A percentile compares a stretch with the other conserved stretches of the same genome.
Conservation (phyloP, 92 coral and sea anemone species). For the Parazoanthus atlanticus region DNA sequence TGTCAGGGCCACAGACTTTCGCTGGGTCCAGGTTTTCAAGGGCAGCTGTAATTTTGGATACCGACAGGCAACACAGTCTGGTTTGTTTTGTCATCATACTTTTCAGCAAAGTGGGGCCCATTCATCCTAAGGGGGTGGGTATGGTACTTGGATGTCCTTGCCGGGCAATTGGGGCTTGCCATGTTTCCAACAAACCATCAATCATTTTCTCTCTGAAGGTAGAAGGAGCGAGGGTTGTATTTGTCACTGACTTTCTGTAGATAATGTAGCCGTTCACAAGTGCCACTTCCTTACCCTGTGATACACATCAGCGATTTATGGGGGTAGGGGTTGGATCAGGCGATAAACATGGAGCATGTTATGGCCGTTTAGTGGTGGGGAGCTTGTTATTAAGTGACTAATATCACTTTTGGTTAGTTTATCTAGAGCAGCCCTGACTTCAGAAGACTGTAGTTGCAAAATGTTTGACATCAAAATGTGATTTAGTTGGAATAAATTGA, state of each 20-base stretch:
- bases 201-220: constrained; percentile 49
- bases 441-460: too few relatives aligned
- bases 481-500: too few relatives aligned
- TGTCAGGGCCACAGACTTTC: too few relatives aligned
- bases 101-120: constrained; percentile 34
- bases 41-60: too few relatives aligned
- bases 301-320: constrained; percentile 45
- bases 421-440: too few relatives aligned
- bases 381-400: too few relatives aligned
- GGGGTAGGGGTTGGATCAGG: constrained; percentile 24
- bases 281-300: constrained; percentile 47
- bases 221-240: constrained; percentile 32
- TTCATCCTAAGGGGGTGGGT: constrained; percentile 33
- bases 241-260: constrained; percentile 42
- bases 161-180: constrained; percentile 20
- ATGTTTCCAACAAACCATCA: constrained; percentile 34
- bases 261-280: constrained; percentile 60
- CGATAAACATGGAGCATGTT: too few relatives aligned
- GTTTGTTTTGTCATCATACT: constrained; percentile 49
- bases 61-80: constrained; percentile 61
- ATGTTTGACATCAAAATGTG: too few relatives aligned
- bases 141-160: constrained; percentile 37
- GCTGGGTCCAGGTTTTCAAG: too few relatives aligned
- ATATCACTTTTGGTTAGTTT: too few relatives aligned
- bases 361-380: too few relatives aligned